Evolutionary conservation across 2,113 vertebrate species (phyloP), one percentile per base, ranked within the genome.

Genomic region (Calidris pygmaea): DNA sequence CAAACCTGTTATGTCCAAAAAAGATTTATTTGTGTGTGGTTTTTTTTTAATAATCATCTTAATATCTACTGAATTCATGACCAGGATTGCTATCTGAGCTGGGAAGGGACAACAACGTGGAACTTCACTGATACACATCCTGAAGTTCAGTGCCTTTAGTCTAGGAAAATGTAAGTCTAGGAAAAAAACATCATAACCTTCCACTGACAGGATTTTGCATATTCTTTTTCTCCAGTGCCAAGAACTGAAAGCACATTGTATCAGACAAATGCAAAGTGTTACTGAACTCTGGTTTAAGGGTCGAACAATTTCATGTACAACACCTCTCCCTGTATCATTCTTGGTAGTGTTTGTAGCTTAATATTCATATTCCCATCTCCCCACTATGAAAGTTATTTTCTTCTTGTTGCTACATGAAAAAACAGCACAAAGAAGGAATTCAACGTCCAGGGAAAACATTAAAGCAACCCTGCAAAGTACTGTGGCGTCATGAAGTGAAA

Each of bases 401-500:
- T 63, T 66, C 32, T 30, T 77, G 8, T 58, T 74, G n/a, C 3
- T 86, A 6, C 50, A 26, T 50, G 15, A 63, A 67, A 89, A 56
- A 92, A 7, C 10, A 83, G 29, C 29, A 81, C 45, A 80, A 86
- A 66, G 3, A 83, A 85, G 26, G 43, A 59, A 63, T 2, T 41
- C 17, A 75, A 34, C 2, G 2, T n/a, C 12, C 41, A 67, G 7
- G 20, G 8, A 80, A 88, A 92, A 53, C 12, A 66, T 32, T 26
- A 48, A 86, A 77, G 29, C 26, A 56, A 48, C 23, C 0, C 0
- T 29, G 21, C 5, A 68, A 66, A 76, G 3, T 39, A 52, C 9
- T 73, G 11, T 0, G 1, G 26, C 0, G 2, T 41, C 5, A 6
- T 19, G 14, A 93, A 87, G 12, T 30, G 16, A 60, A 79, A 85